Conservation (phyloP, 2,113 vertebrate species). For the Meles meles region DNA sequence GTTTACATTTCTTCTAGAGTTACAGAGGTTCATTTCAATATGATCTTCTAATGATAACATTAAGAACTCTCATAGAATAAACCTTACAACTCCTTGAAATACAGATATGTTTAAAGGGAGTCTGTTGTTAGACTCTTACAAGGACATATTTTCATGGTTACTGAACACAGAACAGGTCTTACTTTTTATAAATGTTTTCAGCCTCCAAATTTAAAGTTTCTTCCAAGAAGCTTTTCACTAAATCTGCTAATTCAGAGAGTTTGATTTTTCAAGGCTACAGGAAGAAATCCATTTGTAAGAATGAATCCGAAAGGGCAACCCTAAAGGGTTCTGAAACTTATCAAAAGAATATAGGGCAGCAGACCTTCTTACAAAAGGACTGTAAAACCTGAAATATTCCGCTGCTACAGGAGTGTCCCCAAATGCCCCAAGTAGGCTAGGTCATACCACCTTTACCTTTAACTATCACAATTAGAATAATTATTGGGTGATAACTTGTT, state of each 20-base stretch:
- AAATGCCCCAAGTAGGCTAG: background rate
- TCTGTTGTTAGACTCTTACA: background rate
- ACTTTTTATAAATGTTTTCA: slow-evolving; percentile 8
- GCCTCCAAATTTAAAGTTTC: background rate
- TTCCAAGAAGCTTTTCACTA: background rate
- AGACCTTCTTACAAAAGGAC: background rate
- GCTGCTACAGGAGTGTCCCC: background rate
- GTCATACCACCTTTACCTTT: background rate
- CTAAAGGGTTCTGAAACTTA: background rate
- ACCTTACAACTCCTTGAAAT: background rate
- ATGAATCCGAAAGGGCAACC: background rate
- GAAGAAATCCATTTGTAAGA: slow-evolving; percentile 12
- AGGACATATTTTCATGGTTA: background rate
- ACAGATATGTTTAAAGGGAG: background rate
- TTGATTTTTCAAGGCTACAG: background rate
- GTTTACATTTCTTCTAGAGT: background rate
- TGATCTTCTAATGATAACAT: background rate
- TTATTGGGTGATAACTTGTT: background rate
- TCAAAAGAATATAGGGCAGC: background rate
- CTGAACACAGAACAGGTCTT: slow-evolving; percentile 2
- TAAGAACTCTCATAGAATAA: background rate
- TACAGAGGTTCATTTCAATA: background rate
- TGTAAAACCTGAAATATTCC: background rate
- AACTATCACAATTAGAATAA: background rate
- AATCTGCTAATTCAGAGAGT: slow-evolving; percentile 22